Base-by-base conservation (phyloP, 2,113 vertebrate species). In the Sinocyclocheilus anophthalmus region DNA sequence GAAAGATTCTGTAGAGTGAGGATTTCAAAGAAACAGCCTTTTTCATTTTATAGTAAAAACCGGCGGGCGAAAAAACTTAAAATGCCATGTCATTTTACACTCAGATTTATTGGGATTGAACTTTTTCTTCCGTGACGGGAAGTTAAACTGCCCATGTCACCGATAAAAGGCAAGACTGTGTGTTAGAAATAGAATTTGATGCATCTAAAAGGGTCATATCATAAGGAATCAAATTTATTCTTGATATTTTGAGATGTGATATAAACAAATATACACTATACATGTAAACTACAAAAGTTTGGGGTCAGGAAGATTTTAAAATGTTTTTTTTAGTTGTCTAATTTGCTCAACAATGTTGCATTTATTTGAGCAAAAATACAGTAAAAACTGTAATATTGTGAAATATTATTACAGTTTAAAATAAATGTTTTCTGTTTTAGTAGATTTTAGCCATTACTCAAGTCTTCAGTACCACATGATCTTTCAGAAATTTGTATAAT, bases 1-100 rank as follows among this genome's bases (percentile, higher is more conserved):
- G 70, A 63, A 88, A 85, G 80, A 33, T 70, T 75, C 37, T 81
- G 79, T 24, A 39, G 39, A 30, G 59, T 42, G 77, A 81, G 63
- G 65, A 75, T 73, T 59, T 76, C 24, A 42, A 33, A 72, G 53
- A 12, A 85, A 20, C n/a, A 59, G 33, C 8, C 42, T 81, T 80
- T 79, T 88, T 81, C 30, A 67, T 72, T 78, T 78, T 61, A 82
- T 80, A 48, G 26, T 63, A 50, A 53, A 33, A 24, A 83, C 13
- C 16, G 1, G 4, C 4, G 8, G 37, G 10, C 13, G 24, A 22
- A 79, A 55, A 45, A 75, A 14, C 45, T 7, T 78, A 16, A 67
- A 78, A 85, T 76, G 3, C 24, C 67, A 78, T 65, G 73, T 42
- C 63, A 67, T 22, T 77, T 86, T 59, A 26, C 20, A 16, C 55